A percentile compares a stretch with the other conserved stretches of the same genome.
These are phyloP conservation scores for Cryptotermes secundus DNA, from an alignment of 1,140 invertebrate genomes.

Conservation along the genomic window DNA sequence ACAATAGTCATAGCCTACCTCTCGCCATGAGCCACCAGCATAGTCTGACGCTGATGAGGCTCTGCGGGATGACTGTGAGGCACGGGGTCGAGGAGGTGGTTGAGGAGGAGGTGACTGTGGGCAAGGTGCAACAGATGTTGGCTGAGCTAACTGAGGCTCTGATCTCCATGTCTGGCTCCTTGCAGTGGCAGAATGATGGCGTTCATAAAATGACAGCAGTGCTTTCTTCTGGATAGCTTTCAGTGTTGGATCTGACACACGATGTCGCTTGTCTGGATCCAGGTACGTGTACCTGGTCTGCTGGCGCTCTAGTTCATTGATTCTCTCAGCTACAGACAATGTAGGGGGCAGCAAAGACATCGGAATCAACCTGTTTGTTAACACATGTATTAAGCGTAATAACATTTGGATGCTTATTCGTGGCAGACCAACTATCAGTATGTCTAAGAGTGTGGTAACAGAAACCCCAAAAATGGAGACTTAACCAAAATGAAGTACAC, in stretches of 20 bases:
- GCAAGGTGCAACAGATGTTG: slow-evolving; percentile 27
- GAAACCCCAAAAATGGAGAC: too few relatives aligned
- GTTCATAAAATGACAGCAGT: slow-evolving; percentile 79
- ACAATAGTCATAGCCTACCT: slow-evolving; percentile 28
- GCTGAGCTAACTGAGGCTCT: slow-evolving; percentile 55
- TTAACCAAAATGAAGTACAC: too few relatives aligned
- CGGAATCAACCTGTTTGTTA: slow-evolving; percentile 40
- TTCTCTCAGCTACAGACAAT: slow-evolving; percentile 71
- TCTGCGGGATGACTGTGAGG: slow-evolving; percentile 58
- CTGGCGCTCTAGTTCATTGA: slow-evolving; percentile 68
- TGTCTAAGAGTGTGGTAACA: too few relatives aligned
- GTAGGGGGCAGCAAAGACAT: slow-evolving; percentile 51
- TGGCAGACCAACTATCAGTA: too few relatives aligned
- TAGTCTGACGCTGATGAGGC: slow-evolving; percentile 71
- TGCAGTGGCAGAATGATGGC: slow-evolving; percentile 56
- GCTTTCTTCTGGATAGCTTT: slow-evolving; percentile 88
- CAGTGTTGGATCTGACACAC: slow-evolving; percentile 70
- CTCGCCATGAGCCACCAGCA: slow-evolving; percentile 49
- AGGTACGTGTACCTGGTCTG: slow-evolving; percentile 65
- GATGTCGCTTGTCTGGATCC: slow-evolving; percentile 74
- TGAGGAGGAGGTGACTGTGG: slow-evolving; percentile 39
- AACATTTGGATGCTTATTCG: background rate
- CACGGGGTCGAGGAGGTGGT: slow-evolving; percentile 50
- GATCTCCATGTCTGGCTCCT: slow-evolving; percentile 56
- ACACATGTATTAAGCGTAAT: background rate